Base-by-base conservation (phyloP, 2,797 vertebrate genomes). In the Darevskia mixta region DNA sequence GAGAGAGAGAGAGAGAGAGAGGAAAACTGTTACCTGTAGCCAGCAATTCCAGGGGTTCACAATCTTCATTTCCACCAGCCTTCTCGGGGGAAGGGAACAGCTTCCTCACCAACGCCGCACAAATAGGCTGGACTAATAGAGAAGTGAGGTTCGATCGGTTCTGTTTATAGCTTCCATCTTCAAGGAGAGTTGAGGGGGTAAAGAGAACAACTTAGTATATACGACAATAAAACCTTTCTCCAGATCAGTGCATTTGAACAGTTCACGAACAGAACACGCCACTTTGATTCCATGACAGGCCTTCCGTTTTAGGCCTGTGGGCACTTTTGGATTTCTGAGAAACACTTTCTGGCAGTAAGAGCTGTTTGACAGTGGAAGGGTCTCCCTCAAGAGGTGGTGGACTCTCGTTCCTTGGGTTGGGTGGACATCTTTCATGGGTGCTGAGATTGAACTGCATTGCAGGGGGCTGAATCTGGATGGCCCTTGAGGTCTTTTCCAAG, bases 91-190 rank as follows among this genome's bases (percentile, higher is more conserved):
- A 94, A 64, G 97, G 97, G 87, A 97, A 55, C 3, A 99, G 94
- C n/a, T 95, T 97, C 95, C 95, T 97, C 83, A 97, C 98, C 15
- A 99, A 97, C 75, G 93, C 90, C 10, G 97, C 95, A 49, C 98
- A 98, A 91, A 99, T 95, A 41, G 98, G 98, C 93, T 99, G 98
- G 10, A 99, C 98, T 90, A 99, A 89, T n/a, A 99, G 86, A 1
- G 96, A 96, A 0, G 98, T 98, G 90, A 98, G 95, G 93, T 97
- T 97, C 55, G 83, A 78, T 20, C 77, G 94, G 29, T 95, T 96
- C 77, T 96, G 94, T 89, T 96, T 97, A 90, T 97, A 97, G 92
- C 96, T 96, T 82, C 96, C 98, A 95, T 94, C 98, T 99, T 91
- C 58, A 84, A 93, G 90, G 95, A 82, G 78, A 83, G 81, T 69